Evolutionary conservation across 2,797 vertebrate genomes (phyloP), one percentile per base, ranked within the genome.

Genomic region (Acrossocheilus wenchowensis): DNA sequence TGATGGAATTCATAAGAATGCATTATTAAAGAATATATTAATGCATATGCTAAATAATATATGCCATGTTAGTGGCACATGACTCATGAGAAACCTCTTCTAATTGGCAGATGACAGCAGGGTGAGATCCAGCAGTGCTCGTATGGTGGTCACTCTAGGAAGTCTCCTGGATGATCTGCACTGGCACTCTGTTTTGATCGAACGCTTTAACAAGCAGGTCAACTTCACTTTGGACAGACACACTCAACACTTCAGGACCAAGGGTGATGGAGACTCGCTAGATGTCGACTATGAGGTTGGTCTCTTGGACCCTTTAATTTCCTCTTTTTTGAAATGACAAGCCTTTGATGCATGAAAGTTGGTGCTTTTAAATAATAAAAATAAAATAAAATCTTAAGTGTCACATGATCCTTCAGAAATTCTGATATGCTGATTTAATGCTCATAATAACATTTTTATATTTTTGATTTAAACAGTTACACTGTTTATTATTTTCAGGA

Each of bases 251-350:
- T 98, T 99, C 91, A 96, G 97, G 64, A 97, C 96, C 2, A 96
- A 95, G 90, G 98, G 98, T 0, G 97, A 97, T 9, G 96, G 97
- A 0, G 97, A 98, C 91, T 96, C 97, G 11, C 92, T 99, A 93
- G 97, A 99, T 89, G 97, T 99, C 30, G 98, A 99, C 93, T 99
- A 99, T 5, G 98, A 99, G 97, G 98, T 97, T 90, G 72, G 57
- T 71, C 50, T 80, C 5, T 19, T 10, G 60, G 23, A 43, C 39
- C 21, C 41, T 30, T 7, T 71, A 11, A 75, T 82, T 57, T 48
- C 10, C 7, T 71, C 30, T 69, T 82, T 81, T 45, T 60, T 41
- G 4, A 80, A 78, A 82, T 69, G 8, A 26, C 6, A 43, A 62
- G 10, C 57, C 60, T 62, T 62, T 62, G 60, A 43, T 66, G 39